phyloP scores from a whole-genome alignment of 2,888 invertebrate genomes.

The Drosophila picticornis region DNA sequence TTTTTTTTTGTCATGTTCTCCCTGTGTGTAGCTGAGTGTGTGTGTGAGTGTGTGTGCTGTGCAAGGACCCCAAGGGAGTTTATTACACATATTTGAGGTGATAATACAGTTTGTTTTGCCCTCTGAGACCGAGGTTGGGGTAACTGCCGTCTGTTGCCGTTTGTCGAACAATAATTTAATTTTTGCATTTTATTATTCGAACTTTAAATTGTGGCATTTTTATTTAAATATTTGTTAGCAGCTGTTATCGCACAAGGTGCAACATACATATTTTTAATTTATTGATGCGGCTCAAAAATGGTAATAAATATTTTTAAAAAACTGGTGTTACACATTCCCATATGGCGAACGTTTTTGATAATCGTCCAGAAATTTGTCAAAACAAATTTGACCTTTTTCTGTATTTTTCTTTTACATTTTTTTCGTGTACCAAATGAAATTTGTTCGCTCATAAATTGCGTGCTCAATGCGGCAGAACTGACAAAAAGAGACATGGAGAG shows the following conservation, averaged over 20 bases:
- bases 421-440: slow-evolving; percentile 54
- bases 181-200: slow-evolving; percentile 17
- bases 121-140: slow-evolving; percentile 9
- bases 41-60: slow-evolving; percentile 26
- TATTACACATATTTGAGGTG: slow-evolving; percentile 81
- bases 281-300: slow-evolving; percentile 44
- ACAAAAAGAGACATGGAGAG: slow-evolving; percentile 6
- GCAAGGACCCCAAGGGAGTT: slow-evolving; percentile 68
- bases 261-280: slow-evolving; percentile 72
- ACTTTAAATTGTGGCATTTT: slow-evolving; percentile 52
- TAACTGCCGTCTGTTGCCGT: slow-evolving; percentile 33
- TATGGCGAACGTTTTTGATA: slow-evolving; percentile 62
- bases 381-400: slow-evolving; percentile 65
- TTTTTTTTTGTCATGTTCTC: slow-evolving; percentile 45
- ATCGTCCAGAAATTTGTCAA: slow-evolving; percentile 77
- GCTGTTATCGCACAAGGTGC: slow-evolving; percentile 66
- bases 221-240: slow-evolving; percentile 72
- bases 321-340: slow-evolving; percentile 47
- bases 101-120: slow-evolving; percentile 71
- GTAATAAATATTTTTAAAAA: slow-evolving; percentile 28
- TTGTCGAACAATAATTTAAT: slow-evolving; percentile 58
- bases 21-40: slow-evolving; percentile 12
- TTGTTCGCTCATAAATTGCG: slow-evolving; percentile 66
- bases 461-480: slow-evolving; percentile 76
- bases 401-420: slow-evolving; percentile 21